Conservation (phyloP, 2,888 invertebrate genomes). For the Lordiphosa fenestrarum region DNA sequence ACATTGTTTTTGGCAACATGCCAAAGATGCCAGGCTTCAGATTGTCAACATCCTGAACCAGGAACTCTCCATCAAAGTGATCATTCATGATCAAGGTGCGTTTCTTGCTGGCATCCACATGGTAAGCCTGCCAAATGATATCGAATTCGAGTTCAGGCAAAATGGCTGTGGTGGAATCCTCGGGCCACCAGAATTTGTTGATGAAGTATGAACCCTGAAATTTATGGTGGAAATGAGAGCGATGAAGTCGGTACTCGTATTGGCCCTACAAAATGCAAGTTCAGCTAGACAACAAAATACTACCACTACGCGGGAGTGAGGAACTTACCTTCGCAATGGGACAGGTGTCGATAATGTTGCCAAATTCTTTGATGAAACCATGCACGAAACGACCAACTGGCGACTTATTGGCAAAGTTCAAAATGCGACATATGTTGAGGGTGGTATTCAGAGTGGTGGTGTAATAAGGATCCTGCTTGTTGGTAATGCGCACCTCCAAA, state of each 20-base stretch:
- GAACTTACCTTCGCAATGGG: conserved; percentile 72
- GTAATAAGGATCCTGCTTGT: conserved; percentile 68
- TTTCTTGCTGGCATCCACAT: conserved; percentile 65
- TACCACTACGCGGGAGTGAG: neutral
- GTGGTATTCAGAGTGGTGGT: conserved; percentile 67
- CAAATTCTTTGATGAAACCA: conserved; percentile 67
- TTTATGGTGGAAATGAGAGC: conserved; percentile 49
- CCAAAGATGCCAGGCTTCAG: conserved; percentile 68
- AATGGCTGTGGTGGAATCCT: conserved; percentile 70
- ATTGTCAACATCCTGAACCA: conserved; percentile 66
- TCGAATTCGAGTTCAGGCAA: conserved; percentile 75
- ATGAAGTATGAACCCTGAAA: conserved; percentile 76
- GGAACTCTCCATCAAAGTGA: conserved; percentile 65
- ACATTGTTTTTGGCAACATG: conserved; percentile 58
- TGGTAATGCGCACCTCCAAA: conserved; percentile 54
- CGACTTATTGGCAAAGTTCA: conserved; percentile 63
- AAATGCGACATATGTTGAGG: conserved; percentile 68
- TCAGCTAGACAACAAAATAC: neutral
- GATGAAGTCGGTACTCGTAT: conserved; percentile 33
- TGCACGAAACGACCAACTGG: conserved; percentile 71
- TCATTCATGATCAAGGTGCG: conserved; percentile 70
- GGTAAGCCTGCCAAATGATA: conserved; percentile 51
- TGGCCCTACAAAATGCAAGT: conserved; percentile 43
- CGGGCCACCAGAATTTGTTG: conserved; percentile 77
- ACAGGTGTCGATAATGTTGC: conserved; percentile 68